Percentiles rank a stretch among this genome's conserved stretches.
These are phyloP conservation scores for Bombus pyrosoma DNA, from an alignment of 1,140 invertebrate species.

Conservation along the genomic window DNA sequence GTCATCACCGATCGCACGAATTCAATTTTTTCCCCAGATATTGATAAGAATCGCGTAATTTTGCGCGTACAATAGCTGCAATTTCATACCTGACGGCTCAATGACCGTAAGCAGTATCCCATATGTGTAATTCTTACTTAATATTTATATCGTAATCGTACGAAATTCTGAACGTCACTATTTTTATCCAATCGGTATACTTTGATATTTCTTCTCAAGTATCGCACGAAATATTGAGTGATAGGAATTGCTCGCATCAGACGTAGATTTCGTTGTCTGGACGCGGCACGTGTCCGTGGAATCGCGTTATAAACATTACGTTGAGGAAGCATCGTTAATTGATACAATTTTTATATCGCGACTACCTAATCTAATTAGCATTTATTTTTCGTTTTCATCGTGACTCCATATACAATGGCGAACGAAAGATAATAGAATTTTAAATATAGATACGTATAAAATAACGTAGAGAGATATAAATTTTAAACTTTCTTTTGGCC, in stretches of 20 bases:
- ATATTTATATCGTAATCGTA: no score
- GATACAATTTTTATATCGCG: not conserved
- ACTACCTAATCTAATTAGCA: not conserved
- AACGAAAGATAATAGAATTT: no score
- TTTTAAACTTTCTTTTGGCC: not conserved
- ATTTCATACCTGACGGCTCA: not conserved
- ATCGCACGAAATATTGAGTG: not conserved
- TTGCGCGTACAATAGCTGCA: not conserved
- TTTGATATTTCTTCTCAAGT: not conserved
- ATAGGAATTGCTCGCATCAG: no score
- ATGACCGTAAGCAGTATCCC: no score
- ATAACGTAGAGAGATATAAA: not conserved
- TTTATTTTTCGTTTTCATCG: not conserved
- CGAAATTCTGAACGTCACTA: rapidly evolving
- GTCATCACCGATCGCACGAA: not conserved
- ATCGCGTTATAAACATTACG: not conserved
- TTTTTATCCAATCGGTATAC: rapidly evolving
- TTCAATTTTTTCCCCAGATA: not conserved
- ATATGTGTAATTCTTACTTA: no score
- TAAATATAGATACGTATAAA: not conserved
- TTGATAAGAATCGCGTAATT: not conserved
- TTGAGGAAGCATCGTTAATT: not conserved
- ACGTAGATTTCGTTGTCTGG: no score
- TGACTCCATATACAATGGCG: no score
- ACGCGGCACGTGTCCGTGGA: not conserved